Conservation (phyloP, 2,888 invertebrate genomes). For the Thecocarcelia acutangulata region DNA sequence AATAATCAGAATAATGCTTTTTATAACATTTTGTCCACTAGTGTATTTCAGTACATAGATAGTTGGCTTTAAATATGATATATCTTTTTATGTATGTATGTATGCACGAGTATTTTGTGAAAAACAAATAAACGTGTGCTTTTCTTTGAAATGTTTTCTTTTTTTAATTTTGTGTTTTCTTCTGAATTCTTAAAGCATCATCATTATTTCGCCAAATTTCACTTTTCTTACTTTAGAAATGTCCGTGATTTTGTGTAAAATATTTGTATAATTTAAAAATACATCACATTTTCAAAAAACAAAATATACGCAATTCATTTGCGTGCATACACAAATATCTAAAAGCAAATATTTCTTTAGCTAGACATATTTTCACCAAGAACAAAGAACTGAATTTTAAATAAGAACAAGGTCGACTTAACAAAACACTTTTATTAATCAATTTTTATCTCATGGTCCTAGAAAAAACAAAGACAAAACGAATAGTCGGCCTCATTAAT, state of each 20-base stretch:
- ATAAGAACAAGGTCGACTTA: constrained; percentile 4
- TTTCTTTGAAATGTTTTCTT: too few relatives aligned
- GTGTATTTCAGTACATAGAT: too few relatives aligned
- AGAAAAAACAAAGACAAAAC: too few relatives aligned
- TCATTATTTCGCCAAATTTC: constrained; percentile 18
- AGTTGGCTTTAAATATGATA: too few relatives aligned
- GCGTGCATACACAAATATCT: neutral
- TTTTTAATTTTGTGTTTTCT: neutral
- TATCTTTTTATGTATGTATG: too few relatives aligned
- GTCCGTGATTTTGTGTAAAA: neutral
- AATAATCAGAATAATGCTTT: too few relatives aligned
- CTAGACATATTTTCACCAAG: neutral
- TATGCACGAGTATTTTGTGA: too few relatives aligned
- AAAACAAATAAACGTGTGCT: too few relatives aligned
- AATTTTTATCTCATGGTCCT: neutral
- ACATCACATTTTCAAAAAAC: neutral
- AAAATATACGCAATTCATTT: constrained; percentile 14
- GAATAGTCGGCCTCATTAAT: too few relatives aligned
- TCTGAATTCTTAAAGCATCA: constrained; percentile 7
- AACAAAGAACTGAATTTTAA: neutral
- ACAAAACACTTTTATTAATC: neutral
- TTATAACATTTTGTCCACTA: too few relatives aligned
- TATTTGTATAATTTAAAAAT: constrained; percentile 1
- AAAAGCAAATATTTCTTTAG: constrained; percentile 2
- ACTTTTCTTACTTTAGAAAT: constrained; percentile 2